Percentiles rank a stretch among this genome's conserved stretches.
Evolutionary conservation across 2,113 vertebrate species (phyloP).

Genomic region (Xiphorhynchus elegans): DNA sequence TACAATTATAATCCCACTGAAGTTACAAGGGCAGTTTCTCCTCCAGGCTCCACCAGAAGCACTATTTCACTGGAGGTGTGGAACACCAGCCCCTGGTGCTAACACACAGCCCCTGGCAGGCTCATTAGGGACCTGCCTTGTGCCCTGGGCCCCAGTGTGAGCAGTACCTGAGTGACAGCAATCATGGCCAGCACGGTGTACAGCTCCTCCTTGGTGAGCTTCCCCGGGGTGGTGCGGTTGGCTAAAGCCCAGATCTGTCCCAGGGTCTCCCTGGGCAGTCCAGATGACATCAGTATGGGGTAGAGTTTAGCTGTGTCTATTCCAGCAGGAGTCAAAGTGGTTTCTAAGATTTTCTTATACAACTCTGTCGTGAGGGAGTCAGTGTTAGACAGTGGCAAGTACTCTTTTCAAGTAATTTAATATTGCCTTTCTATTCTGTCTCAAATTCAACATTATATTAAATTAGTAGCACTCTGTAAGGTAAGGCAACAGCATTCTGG

Average conservation of each 20-base stretch:
- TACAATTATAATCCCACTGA: background rate
- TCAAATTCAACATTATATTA: background rate
- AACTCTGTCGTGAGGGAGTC: constrained; percentile 79
- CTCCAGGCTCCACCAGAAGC: background rate
- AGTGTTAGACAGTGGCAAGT: background rate
- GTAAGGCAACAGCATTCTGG: background rate
- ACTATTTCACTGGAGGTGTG: background rate
- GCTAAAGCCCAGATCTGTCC: constrained; percentile 97
- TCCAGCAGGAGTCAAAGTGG: constrained; percentile 89
- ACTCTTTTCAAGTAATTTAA: background rate
- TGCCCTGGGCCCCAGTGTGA: rapidly evolving
- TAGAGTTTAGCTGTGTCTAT: constrained; percentile 98
- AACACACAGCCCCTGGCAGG: rapidly evolving
- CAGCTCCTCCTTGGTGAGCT: constrained; percentile 96
- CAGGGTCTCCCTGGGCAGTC: constrained; percentile 93
- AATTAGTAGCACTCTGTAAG: background rate
- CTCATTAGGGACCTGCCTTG: background rate
- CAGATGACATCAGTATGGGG: constrained; percentile 96
- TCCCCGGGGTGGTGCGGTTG: constrained; percentile 95
- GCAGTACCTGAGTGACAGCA: constrained; percentile 90
- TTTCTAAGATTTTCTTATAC: constrained; percentile 95
- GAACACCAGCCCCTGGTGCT: background rate
- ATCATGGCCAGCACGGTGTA: constrained; percentile 93
- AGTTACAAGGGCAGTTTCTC: background rate
- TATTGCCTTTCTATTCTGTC: background rate